Percentiles rank a stretch among this genome's conserved stretches.
phyloP scores from a whole-genome alignment of 2,888 invertebrate species.

The Argyresthia goedartella region DNA sequence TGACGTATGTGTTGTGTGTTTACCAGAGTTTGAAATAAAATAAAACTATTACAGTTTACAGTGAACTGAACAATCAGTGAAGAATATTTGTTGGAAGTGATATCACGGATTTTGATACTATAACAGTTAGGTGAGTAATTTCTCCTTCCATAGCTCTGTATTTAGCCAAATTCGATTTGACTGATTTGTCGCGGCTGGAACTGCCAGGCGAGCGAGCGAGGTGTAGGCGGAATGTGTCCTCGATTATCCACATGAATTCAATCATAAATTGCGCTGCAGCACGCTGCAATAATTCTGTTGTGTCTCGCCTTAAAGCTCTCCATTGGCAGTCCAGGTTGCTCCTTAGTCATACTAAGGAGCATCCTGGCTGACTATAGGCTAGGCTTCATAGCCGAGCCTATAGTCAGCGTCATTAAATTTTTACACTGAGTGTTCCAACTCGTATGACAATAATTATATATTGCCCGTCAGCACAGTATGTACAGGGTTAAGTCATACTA shows the following conservation, averaged over 20 bases:
- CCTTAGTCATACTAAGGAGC: too few species aligned
- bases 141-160: neutral
- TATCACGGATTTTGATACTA: slow-evolving; percentile 24
- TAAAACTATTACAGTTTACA: slow-evolving; percentile 16
- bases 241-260: slow-evolving; percentile 9
- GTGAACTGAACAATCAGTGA: slow-evolving; percentile 35
- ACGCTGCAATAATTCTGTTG: too few species aligned
- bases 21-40: slow-evolving; percentile 27
- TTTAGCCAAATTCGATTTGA: neutral
- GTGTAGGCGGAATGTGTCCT: slow-evolving; percentile 43
- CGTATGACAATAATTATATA: too few species aligned
- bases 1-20: slow-evolving; percentile 68
- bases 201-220: slow-evolving; percentile 12
- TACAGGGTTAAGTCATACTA: too few species aligned
- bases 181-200: slow-evolving; percentile 31
- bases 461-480: too few species aligned
- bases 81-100: slow-evolving; percentile 23
- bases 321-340: too few species aligned
- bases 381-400: too few species aligned
- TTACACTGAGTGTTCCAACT: too few species aligned
- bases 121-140: neutral
- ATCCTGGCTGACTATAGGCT: too few species aligned
- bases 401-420: too few species aligned
- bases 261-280: too few species aligned
- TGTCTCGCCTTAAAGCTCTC: too few species aligned